Conservation (phyloP, 2,797 vertebrate species). For the Pseudochromis fuscus region DNA sequence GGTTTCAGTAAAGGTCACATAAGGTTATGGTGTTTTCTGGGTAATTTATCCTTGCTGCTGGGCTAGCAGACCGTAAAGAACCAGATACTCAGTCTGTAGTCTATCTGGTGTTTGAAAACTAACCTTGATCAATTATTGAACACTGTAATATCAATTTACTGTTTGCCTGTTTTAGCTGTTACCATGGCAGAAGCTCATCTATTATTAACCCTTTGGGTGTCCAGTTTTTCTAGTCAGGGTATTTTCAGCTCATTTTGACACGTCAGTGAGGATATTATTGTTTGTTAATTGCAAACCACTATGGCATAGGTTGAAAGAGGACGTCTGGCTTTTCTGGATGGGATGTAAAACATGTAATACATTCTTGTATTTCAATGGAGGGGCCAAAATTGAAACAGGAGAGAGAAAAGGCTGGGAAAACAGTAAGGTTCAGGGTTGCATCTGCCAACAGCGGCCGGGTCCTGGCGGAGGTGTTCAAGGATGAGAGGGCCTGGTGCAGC, state of each 20-base stretch:
- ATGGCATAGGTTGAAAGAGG: conserved; percentile 42
- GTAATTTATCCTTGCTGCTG: conserved; percentile 7
- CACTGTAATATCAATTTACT: conserved; percentile 85
- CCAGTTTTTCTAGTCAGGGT: conserved; percentile 73
- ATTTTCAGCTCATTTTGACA: conserved; percentile 77
- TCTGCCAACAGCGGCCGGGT: conserved; percentile 95
- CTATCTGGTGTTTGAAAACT: conserved; percentile 58
- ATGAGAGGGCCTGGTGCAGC: conserved; percentile 78
- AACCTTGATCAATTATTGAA: conserved; percentile 87
- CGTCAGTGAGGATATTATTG: conserved; percentile 66
- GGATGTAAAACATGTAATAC: conserved; percentile 67
- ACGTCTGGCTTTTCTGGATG: conserved; percentile 48
- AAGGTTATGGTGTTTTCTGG: conserved; percentile 26
- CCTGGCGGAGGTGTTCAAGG: conserved; percentile 93
- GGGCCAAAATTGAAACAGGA: conserved; percentile 80
- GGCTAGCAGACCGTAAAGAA: conserved; percentile 21
- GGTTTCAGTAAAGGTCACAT: conserved; percentile 6
- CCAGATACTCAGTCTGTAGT: conserved; percentile 27
- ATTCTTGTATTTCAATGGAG: conserved; percentile 80
- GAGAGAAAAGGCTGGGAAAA: conserved; percentile 82
- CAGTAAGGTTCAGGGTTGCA: conserved; percentile 93
- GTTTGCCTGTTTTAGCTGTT: conserved; percentile 92
- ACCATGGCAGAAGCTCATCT: conserved; percentile 90
- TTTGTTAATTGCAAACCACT: conserved; percentile 56
- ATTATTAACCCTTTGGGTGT: conserved; percentile 91